Conservation (phyloP, 2,888 invertebrate genomes). For the Drosophila subquinaria region DNA sequence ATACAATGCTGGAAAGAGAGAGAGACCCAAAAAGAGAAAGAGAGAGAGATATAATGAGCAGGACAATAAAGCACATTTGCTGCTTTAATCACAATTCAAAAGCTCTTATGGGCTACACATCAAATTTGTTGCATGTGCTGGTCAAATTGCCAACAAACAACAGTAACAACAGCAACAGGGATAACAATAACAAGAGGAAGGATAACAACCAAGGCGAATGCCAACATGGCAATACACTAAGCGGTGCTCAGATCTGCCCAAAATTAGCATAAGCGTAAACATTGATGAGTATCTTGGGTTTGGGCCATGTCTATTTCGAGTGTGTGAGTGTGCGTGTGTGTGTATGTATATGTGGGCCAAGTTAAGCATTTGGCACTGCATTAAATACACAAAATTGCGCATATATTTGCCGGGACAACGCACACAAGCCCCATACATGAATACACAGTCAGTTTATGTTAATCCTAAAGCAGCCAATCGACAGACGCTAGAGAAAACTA, state of each 20-base stretch:
- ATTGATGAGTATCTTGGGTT: constrained; percentile 55
- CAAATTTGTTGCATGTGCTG: constrained; percentile 56
- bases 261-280: constrained; percentile 79
- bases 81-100: constrained; percentile 38
- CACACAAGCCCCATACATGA: constrained; percentile 28
- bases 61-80: constrained; percentile 20
- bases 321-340: constrained; percentile 7
- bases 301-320: constrained; percentile 31
- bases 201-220: constrained; percentile 22
- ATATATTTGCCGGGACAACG: constrained; percentile 53
- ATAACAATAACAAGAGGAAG: constrained; percentile 13
- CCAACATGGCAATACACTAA: constrained; percentile 44
- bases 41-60: not conserved
- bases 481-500: constrained; percentile 23
- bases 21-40: not conserved
- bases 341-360: constrained; percentile 41
- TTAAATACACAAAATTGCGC: constrained; percentile 70
- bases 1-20: not conserved
- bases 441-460: constrained; percentile 22
- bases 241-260: constrained; percentile 45
- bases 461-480: constrained; percentile 30
- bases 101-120: constrained; percentile 42
- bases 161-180: constrained; percentile 15
- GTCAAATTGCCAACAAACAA: constrained; percentile 33
- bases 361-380: constrained; percentile 73